These are phyloP conservation scores for Hylomyscus alleni DNA, from an alignment of 2,797 vertebrate genomes.

Conservation along the genomic window DNA sequence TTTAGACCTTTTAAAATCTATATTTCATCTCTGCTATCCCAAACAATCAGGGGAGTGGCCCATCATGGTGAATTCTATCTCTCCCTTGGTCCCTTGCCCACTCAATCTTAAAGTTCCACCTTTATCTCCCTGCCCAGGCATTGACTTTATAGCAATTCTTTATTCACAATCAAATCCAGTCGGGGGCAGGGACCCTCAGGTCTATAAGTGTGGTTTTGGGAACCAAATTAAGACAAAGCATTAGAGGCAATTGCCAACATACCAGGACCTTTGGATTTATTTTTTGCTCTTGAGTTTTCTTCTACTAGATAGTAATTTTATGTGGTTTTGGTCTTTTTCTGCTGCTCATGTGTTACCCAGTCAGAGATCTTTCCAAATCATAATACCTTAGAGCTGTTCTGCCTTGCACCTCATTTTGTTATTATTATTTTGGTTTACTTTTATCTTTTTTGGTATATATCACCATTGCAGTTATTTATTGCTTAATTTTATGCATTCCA, in stretches of 20 bases:
- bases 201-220: background rate
- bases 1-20: background rate
- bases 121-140: background rate
- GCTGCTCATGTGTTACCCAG: background rate
- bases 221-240: background rate
- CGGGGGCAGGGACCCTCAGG: background rate
- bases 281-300: background rate
- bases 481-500: conserved; percentile 22
- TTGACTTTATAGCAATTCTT: background rate
- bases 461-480: background rate
- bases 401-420: background rate
- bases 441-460: background rate
- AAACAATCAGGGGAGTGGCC: background rate
- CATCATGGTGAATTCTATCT: background rate
- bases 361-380: background rate
- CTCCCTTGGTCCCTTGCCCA: background rate
- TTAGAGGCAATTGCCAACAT: background rate
- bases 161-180: background rate
- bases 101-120: background rate
- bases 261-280: background rate
- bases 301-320: conserved; percentile 24
- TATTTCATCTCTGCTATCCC: background rate
- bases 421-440: conserved; percentile 35
- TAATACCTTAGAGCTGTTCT: background rate
- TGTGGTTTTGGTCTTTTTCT: background rate